Evolutionary conservation across 2,888 invertebrate genomes (phyloP).

Genomic region (Harpalus rufipes): DNA sequence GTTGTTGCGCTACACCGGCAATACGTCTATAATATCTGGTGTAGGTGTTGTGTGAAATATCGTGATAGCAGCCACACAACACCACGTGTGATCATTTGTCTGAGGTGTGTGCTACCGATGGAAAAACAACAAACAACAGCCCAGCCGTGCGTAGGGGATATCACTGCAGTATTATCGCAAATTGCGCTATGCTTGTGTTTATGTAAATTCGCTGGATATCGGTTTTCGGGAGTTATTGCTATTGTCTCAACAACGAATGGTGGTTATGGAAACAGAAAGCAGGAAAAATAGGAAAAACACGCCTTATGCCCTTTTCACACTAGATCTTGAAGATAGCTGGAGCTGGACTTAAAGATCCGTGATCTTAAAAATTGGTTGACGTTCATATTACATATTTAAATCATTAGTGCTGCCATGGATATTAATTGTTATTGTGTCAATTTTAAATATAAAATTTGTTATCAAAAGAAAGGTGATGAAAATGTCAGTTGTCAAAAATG

Average conservation of each 20-base stretch:
- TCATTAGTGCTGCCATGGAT: too few relatives aligned
- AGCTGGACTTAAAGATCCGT: too few relatives aligned
- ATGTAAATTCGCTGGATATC: constrained; percentile 15
- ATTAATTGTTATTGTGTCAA: too few relatives aligned
- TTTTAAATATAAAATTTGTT: too few relatives aligned
- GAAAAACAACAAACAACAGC: constrained; percentile 25
- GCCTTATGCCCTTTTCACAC: too few relatives aligned
- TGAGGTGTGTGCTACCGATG: constrained; percentile 43
- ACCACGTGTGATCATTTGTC: constrained; percentile 54
- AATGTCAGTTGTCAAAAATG: too few relatives aligned
- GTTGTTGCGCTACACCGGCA: not conserved
- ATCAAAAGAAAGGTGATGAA: too few relatives aligned
- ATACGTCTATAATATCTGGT: constrained; percentile 51
- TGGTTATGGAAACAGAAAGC: not conserved
- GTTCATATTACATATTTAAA: too few relatives aligned
- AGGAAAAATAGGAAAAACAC: not conserved
- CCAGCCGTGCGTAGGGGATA: constrained; percentile 27
- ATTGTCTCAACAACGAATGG: not conserved
- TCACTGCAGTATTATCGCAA: constrained; percentile 21
- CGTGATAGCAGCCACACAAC: constrained; percentile 32
- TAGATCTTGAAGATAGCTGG: too few relatives aligned
- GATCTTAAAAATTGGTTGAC: too few relatives aligned
- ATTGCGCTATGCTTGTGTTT: constrained; percentile 41
- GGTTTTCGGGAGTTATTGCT: constrained; percentile 19
- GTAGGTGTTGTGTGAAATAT: constrained; percentile 61